Base-by-base conservation (phyloP, 2,797 vertebrate genomes). In the Poeciliopsis presidionis region DNA sequence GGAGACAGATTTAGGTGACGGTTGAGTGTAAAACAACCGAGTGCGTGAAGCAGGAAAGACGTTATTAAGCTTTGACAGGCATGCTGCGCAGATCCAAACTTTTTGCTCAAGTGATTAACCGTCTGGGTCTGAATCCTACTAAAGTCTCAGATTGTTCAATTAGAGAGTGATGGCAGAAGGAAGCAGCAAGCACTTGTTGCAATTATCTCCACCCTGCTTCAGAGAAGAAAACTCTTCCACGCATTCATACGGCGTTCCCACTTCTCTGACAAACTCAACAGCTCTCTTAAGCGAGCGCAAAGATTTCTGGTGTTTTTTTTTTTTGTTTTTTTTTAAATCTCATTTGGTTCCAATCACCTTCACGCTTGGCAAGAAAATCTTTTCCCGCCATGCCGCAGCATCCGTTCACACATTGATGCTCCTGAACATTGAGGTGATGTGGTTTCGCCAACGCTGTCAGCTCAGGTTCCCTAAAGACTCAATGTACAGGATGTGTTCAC, bases 1-100 rank as follows among this genome's bases (percentile, higher is more conserved):
- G 89, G 87, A 92, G 91, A 89, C 89, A 76, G 80, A 70, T 71
- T 87, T 88, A 83, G 86, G 86, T 89, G 89, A 93, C 86, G 88
- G 86, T 9, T 30, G 57, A 28, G 91, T 88, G 80, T 87, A 80
- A 87, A 82, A 92, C 87, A 92, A 88, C 77, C 49, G 72, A 85
- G 82, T 39, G 47, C 14, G 1, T 41, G 22, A 20, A 55, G 51
- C 30, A 73, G 72, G n/a, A 55, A 73, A 55, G 72, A 53, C 7
- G 22, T 41, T 22, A 41, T 41, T 53, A 57, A 18, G 39, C 51
- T 41, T 36, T 0, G 49, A 55, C 30, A 53, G 49, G 79, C 41
- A 18, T 67, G 41, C 46, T 70, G 41, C 41, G 28, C 14, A 6
- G 13, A 70, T 45, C 41, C 67, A 45, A 28, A 70, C 9, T 5